Conservation (phyloP, 2,888 invertebrate genomes). For the Baccha elongata region DNA sequence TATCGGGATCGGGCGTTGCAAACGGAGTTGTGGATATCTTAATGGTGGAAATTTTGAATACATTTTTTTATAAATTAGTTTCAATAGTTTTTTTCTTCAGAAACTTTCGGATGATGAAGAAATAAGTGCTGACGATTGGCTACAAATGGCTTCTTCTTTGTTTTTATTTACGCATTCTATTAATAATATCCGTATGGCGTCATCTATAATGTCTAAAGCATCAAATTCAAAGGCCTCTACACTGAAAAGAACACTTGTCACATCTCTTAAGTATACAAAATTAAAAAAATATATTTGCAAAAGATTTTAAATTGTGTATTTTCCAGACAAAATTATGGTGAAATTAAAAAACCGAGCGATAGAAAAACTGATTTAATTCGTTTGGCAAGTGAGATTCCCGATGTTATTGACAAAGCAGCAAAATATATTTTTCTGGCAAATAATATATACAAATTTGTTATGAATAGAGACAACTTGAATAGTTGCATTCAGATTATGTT, state of each 20-base stretch:
- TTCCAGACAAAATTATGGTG: too few relatives aligned
- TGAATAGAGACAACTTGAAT: neutral
- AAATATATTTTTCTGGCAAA: neutral
- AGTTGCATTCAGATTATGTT: neutral
- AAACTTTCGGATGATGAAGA: constrained; percentile 77
- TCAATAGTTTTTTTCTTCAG: constrained; percentile 67
- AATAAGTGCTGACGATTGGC: constrained; percentile 75
- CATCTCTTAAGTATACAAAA: constrained; percentile 71
- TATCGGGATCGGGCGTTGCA: constrained; percentile 78
- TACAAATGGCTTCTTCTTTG: constrained; percentile 78
- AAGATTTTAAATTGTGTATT: too few relatives aligned
- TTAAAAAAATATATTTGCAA: too few relatives aligned
- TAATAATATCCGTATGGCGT: constrained; percentile 79
- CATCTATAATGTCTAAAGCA: constrained; percentile 77
- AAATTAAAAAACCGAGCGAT: too few relatives aligned
- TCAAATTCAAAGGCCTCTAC: constrained; percentile 73
- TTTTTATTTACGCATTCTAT: constrained; percentile 80
- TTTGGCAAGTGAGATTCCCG: constrained; percentile 78
- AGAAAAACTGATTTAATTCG: constrained; percentile 79
- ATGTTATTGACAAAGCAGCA: constrained; percentile 17
- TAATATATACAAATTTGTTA: neutral
- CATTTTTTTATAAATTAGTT: neutral
- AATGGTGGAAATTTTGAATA: constrained; percentile 75
- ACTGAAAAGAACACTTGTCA: constrained; percentile 73
- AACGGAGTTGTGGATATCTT: constrained; percentile 78